Evolutionary conservation across 1,140 invertebrate species (phyloP), one percentile per base, ranked within the genome.

Genomic region (Neodiprion virginianus): DNA sequence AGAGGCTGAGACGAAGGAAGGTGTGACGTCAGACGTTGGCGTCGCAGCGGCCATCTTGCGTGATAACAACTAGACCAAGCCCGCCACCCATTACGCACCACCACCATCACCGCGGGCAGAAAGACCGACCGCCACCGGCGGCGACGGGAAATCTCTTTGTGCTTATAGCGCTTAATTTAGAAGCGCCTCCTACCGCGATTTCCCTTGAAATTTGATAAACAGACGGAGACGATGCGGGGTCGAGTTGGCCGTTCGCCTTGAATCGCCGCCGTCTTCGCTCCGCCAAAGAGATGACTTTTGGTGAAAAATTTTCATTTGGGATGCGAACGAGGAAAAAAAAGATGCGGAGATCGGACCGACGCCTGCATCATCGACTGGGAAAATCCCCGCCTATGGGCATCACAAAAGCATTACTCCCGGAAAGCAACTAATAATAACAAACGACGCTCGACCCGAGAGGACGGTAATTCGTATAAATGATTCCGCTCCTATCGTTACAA

Each of bases 401-500:
- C 53, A 17, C 53, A 61, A 61, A 17, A 61, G 53, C 53, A 61
- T 61, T 61, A 61, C 53, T 61, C 74, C 50, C 53, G 71, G 48
- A 68, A 66, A 67, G 71, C 28, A 81, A 81, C 85, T 87, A 86
- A 87, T 86, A 86, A 86, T 87, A 87, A 87, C 80, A 86, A 87
- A 87, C 85, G 86, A 87, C 79, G 76, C 70, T 77, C 82, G 79
- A 83, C 79, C 79, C 79, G 67, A 79, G 79, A 79, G 73, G 74
- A 78, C 78, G 81, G 85, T 87, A 87, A 87, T 87, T 87, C 85
- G 86, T 82, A 87, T 86, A 87, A 87, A 87, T 87, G 86, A 87
- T 87, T 79, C 81, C 79, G 82, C 80, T 79, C 76, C 80, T 82
- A 83, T 82, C 80, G 75, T 73, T 76, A 76, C 77, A 69, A 76